Evolutionary conservation across 2,888 invertebrate genomes (phyloP).

Genomic region (Rhabditoides inermis): DNA sequence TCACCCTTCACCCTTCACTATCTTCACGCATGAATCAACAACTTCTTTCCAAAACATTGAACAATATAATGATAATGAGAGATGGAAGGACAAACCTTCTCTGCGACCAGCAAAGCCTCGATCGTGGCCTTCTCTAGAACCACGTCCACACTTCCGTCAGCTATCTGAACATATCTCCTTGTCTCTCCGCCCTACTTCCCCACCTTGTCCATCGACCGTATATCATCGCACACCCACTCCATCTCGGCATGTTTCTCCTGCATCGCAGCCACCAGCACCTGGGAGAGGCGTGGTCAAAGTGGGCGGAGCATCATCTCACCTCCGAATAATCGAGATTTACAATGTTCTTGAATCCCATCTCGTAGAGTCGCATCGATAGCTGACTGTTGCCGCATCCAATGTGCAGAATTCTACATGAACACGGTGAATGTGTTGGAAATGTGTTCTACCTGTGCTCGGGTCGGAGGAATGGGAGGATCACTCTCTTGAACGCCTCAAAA

Average conservation of each 20-base stretch:
- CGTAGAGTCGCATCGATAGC: slow-evolving; percentile 54
- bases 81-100: too few relatives aligned
- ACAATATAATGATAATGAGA: too few relatives aligned
- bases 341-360: slow-evolving; percentile 53
- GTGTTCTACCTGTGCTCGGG: slow-evolving; percentile 16
- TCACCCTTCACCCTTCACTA: too few relatives aligned
- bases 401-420: slow-evolving; percentile 33
- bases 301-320: too few relatives aligned
- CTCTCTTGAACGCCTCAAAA: slow-evolving; percentile 22
- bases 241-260: slow-evolving; percentile 45
- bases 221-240: slow-evolving; percentile 56
- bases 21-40: background rate
- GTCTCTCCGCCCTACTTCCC: background rate
- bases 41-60: background rate
- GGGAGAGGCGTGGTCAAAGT: too few relatives aligned
- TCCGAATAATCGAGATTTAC: slow-evolving; percentile 56
- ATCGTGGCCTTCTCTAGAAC: slow-evolving; percentile 57
- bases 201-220: slow-evolving; percentile 48
- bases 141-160: slow-evolving; percentile 53
- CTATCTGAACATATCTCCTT: slow-evolving; percentile 2
- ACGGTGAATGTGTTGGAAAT: background rate
- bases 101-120: slow-evolving; percentile 55
- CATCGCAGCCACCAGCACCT: slow-evolving; percentile 15
- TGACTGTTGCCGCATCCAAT: slow-evolving; percentile 56
- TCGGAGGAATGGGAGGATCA: slow-evolving; percentile 18